Percentiles rank a stretch among this genome's conserved stretches.
Evolutionary conservation across 2,888 invertebrate species (phyloP).

Genomic region (Caenorhabditis zanzibari): DNA sequence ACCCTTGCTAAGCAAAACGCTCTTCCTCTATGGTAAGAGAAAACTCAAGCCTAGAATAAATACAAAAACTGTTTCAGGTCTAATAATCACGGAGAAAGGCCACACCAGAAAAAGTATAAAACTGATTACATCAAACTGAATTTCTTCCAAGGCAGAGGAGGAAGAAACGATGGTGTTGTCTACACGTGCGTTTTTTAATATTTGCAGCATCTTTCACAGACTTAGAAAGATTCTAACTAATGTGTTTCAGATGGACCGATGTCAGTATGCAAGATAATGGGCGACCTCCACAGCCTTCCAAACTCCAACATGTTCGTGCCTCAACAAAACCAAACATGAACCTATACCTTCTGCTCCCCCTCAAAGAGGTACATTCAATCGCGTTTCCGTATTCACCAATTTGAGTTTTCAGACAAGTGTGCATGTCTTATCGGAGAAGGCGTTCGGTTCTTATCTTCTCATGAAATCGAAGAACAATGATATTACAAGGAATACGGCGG

Average conservation of each 20-base stretch:
- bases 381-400: not conserved
- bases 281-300: not conserved
- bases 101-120: not conserved
- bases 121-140: constrained; percentile 32
- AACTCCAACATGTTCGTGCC: not conserved
- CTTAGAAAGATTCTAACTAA: no score
- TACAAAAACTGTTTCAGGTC: not conserved
- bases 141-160: constrained; percentile 1
- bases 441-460: not conserved
- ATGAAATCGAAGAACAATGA: not conserved
- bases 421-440: constrained; percentile 4
- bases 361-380: not conserved
- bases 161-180: not conserved
- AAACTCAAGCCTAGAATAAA: not conserved
- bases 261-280: not conserved
- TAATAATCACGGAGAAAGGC: not conserved
- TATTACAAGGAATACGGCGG: not conserved
- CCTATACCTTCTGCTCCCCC: not conserved
- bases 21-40: constrained; percentile 11
- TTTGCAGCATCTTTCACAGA: no score
- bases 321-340: not conserved
- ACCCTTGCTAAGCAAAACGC: not conserved
- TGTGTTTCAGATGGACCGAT: constrained; percentile 30
- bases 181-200: constrained; percentile 9
- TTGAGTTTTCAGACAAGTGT: not conserved